These are phyloP conservation scores for Phoeniculus purpureus DNA, from an alignment of 2,797 vertebrate genomes.

Conservation along the genomic window DNA sequence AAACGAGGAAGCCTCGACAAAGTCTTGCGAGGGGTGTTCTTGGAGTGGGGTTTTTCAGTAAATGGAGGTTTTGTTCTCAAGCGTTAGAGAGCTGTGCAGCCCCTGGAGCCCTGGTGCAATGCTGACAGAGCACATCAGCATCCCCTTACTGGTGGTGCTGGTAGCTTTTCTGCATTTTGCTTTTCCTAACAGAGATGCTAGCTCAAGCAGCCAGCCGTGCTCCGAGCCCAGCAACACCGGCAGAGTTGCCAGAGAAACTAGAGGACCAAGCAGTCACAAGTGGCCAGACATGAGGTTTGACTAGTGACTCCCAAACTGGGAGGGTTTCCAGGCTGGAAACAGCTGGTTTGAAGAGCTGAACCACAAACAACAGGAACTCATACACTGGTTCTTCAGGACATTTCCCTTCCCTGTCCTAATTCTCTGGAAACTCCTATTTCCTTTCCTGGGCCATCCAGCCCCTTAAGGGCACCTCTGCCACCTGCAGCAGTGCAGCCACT, in stretches of 20 bases:
- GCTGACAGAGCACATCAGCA: neutral
- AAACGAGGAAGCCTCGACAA: neutral
- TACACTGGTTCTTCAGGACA: neutral
- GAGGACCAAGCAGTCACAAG: neutral
- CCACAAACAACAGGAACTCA: neutral
- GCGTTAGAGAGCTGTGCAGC: neutral
- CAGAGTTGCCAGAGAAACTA: neutral
- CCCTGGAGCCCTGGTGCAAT: neutral
- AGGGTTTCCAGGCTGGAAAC: neutral
- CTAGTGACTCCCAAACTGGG: neutral
- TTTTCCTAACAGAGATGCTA: neutral
- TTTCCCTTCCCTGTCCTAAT: neutral
- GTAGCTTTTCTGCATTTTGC: neutral
- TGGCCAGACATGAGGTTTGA: neutral
- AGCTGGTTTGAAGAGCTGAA: neutral
- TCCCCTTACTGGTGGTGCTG: neutral
- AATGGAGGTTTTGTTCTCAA: neutral
- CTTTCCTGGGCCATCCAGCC: neutral
- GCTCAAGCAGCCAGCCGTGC: neutral
- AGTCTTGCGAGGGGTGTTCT: neutral
- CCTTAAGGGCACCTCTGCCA: neutral
- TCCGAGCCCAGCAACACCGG: neutral
- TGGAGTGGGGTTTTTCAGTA: neutral
- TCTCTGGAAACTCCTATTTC: neutral
- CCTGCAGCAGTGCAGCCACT: neutral